Evolutionary conservation across 2,888 invertebrate genomes (phyloP), one percentile per base, ranked within the genome.

Genomic region (Volucella bombylans): DNA sequence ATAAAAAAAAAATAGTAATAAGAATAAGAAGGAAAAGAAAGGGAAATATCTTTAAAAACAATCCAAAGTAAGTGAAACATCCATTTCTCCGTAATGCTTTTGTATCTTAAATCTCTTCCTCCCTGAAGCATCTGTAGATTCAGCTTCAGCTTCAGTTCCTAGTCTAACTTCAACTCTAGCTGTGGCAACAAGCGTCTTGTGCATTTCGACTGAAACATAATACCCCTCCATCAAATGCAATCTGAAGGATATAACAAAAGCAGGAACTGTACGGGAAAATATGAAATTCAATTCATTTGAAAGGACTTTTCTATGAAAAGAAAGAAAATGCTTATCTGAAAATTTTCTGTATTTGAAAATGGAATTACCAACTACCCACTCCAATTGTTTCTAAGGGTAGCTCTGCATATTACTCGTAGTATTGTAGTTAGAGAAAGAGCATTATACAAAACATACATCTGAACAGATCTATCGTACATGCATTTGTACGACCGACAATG

Each of bases 241-340:
- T 65, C 79, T 80, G 41, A 12, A 45, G 59, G 55, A 73, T 62
- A 72, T 47, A 79, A 79, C 64, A 74, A 80, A 64, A 74, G 77
- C 55, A 65, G 54, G 12, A 74, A 80, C 74, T 67, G 74, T 65
- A 76, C 59, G 54, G 76, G 55, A 71, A 83, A 83, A 80, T 83
- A 83, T 83, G 80, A 83, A 83, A 83, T 83, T 83, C 74, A 80
- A 80, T 80, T 76, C 83, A 83, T 83, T 83, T 83, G 74, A 83
- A 83, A 83, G 69, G 79, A 80, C 65, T 61, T 80, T 76, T 80
- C 62, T 61, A 62, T 80, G 67, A 39, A 71, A 69, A 71, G 74
- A 74, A 74, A 74, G 67, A 71, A 80, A 83, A 80, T 74, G 59
- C 74, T 80, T 80, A 80, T 83, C 83, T 83, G 59, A 76, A n/a